These are phyloP conservation scores for Labeo rohita DNA, from an alignment of 2,113 vertebrate species.

Conservation along the genomic window DNA sequence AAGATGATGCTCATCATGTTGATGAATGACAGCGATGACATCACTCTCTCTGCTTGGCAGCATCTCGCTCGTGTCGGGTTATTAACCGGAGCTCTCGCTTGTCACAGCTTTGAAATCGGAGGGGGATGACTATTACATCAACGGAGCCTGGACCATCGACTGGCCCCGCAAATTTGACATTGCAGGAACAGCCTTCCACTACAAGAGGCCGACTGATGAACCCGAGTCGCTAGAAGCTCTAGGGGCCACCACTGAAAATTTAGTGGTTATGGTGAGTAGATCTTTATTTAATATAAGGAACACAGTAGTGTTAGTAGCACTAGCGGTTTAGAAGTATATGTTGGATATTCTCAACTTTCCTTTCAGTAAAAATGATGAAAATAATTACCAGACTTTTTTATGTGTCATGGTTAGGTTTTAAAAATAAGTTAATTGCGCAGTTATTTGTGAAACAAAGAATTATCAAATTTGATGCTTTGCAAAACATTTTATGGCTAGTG, in stretches of 20 bases:
- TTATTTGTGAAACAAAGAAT: not conserved
- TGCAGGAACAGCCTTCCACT: slow-evolving; percentile 93
- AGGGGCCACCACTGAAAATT: slow-evolving; percentile 91
- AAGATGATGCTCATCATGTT: slow-evolving; percentile 40
- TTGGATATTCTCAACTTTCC: not conserved
- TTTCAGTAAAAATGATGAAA: not conserved
- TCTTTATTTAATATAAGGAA: not conserved
- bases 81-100: slow-evolving; percentile 47
- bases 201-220: slow-evolving; percentile 91
- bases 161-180: slow-evolving; percentile 99
- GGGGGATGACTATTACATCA: slow-evolving; percentile 95
- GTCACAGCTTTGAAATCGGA: slow-evolving; percentile 91
- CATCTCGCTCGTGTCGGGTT: slow-evolving; percentile 7
- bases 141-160: slow-evolving; percentile 98
- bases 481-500: not conserved
- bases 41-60: slow-evolving; percentile 51
- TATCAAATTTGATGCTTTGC: not conserved
- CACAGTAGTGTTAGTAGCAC: not conserved
- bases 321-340: not conserved
- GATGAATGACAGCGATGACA: slow-evolving; percentile 52
- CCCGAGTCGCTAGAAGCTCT: slow-evolving; percentile 93
- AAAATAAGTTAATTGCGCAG: not conserved
- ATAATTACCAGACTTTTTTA: not conserved
- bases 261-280: slow-evolving; percentile 91
- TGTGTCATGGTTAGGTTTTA: not conserved